Conservation (phyloP, 2,888 invertebrate species). For the Augiades crinisus region DNA sequence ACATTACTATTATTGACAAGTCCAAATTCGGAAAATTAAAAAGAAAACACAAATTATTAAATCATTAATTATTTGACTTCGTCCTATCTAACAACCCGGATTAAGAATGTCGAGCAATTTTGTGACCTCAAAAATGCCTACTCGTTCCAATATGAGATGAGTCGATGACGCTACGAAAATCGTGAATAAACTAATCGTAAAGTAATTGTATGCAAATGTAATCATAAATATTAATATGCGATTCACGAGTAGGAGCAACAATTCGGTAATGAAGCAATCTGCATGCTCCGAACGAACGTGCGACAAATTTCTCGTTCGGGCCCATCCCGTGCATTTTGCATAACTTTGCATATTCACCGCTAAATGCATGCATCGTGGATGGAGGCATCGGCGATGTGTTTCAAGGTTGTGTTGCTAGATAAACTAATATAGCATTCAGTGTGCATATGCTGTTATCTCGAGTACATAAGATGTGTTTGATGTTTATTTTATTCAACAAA, state of each 20-base stretch:
- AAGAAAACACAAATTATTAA: too few relatives aligned
- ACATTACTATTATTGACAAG: too few relatives aligned
- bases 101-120: too few relatives aligned
- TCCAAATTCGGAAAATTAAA: too few relatives aligned
- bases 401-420: slow-evolving; percentile 13
- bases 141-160: too few relatives aligned
- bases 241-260: slow-evolving; percentile 11
- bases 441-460: neutral
- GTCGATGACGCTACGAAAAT: too few relatives aligned
- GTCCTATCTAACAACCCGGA: too few relatives aligned
- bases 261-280: slow-evolving; percentile 57
- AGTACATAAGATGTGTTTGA: neutral
- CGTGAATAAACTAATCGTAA: neutral
- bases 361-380: slow-evolving; percentile 43
- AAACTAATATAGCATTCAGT: slow-evolving; percentile 1
- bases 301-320: slow-evolving; percentile 59
- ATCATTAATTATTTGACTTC: too few relatives aligned
- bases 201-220: neutral
- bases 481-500: neutral
- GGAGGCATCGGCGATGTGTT: slow-evolving; percentile 11
- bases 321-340: slow-evolving; percentile 58
- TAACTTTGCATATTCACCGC: slow-evolving; percentile 68
- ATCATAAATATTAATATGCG: slow-evolving; percentile 8
- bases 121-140: too few relatives aligned
- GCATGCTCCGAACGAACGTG: slow-evolving; percentile 47